Evolutionary conservation across 2,113 vertebrate species (phyloP).

Genomic region (Rostratula benghalensis): DNA sequence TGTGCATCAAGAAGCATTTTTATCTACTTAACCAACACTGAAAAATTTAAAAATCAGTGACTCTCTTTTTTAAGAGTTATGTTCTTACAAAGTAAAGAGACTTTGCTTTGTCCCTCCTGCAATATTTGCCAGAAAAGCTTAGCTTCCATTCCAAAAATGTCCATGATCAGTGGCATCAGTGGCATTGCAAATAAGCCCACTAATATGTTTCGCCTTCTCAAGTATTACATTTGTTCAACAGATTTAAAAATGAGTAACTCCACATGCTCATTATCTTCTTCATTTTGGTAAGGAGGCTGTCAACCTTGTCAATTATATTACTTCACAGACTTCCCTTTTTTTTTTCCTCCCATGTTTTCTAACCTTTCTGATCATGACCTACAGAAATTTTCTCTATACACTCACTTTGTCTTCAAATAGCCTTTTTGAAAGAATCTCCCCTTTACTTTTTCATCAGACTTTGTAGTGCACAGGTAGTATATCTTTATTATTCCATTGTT

Average conservation of each 20-base stretch:
- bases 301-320: slow-evolving; percentile 51
- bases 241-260: slow-evolving; percentile 18
- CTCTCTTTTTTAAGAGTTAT: not conserved
- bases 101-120: not conserved
- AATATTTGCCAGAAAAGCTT: not conserved
- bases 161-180: not conserved
- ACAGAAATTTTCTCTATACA: not conserved
- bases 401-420: slow-evolving; percentile 18
- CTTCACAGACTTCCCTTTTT: not conserved
- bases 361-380: slow-evolving; percentile 20
- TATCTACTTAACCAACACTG: not conserved
- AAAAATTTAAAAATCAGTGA: not conserved
- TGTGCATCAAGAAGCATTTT: not conserved
- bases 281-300: not conserved
- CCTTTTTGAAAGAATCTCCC: not conserved
- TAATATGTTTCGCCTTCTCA: not conserved
- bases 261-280: slow-evolving; percentile 22
- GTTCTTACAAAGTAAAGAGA: not conserved
- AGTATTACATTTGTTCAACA: not conserved
- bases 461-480: slow-evolving; percentile 2
- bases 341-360: slow-evolving; percentile 21
- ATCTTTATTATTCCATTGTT: slow-evolving; percentile 44
- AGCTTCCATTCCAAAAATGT: not conserved
- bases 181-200: not conserved
- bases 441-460: slow-evolving; percentile 24